phyloP scores from a whole-genome alignment of 1,140 invertebrate genomes.

The Branchinecta lindahli region DNA sequence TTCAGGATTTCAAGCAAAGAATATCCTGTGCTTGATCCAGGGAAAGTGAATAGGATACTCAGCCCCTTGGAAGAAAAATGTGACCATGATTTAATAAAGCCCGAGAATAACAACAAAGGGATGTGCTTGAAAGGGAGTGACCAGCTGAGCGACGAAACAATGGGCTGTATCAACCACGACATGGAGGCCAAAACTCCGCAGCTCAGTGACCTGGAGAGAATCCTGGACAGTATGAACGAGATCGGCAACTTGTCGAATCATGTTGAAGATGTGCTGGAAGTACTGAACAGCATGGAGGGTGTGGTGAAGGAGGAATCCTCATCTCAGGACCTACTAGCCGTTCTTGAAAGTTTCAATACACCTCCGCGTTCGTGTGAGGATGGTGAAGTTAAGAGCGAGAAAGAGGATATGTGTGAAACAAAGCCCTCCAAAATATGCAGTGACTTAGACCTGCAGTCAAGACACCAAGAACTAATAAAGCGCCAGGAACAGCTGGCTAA shows the following conservation, averaged over 20 bases:
- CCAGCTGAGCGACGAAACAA: not conserved
- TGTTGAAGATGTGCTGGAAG: not conserved
- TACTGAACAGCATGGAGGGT: not conserved
- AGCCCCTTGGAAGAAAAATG: not conserved
- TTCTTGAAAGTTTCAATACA: not conserved
- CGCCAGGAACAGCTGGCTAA: not conserved
- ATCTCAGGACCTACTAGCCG: not conserved
- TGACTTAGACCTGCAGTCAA: not conserved
- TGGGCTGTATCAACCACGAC: not conserved
- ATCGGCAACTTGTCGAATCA: not conserved
- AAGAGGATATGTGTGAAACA: not conserved
- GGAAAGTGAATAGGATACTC: not conserved
- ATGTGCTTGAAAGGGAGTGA: conserved; percentile 6
- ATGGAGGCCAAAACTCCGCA: not conserved
- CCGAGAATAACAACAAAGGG: not conserved
- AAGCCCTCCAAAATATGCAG: not conserved
- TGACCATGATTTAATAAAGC: not conserved
- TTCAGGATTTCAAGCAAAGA: not conserved
- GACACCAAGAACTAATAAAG: not conserved
- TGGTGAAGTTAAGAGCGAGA: not conserved
- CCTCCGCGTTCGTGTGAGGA: not conserved
- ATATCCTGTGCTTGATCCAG: not conserved
- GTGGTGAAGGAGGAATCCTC: not conserved
- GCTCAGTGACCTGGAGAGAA: not conserved
- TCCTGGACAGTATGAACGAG: not conserved